Evolutionary conservation across 1,140 invertebrate genomes (phyloP).

Genomic region (Battus philenor): DNA sequence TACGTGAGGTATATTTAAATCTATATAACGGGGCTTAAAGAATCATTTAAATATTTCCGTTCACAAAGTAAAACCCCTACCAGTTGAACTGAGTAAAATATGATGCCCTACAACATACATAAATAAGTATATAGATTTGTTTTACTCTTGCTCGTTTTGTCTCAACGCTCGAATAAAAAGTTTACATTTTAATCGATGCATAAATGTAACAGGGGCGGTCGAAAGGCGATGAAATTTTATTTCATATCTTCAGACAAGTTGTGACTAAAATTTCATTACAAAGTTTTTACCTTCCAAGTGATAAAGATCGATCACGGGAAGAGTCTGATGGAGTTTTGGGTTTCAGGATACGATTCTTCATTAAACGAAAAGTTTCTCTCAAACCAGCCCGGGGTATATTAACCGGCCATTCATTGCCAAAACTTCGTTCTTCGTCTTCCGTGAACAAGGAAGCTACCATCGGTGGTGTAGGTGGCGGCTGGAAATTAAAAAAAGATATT

Average conservation of each 20-base stretch:
- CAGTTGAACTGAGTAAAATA: too few relatives aligned
- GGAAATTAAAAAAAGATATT: too few relatives aligned
- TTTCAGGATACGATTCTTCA: conserved; percentile 42
- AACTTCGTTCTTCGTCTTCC: conserved; percentile 23
- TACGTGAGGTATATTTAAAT: too few relatives aligned
- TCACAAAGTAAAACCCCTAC: too few relatives aligned
- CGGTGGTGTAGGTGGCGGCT: conserved; percentile 2
- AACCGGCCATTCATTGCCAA: conserved; percentile 11
- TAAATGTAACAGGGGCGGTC: too few relatives aligned
- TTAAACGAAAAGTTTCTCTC: conserved; percentile 37
- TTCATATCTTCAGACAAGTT: background rate
- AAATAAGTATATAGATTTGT: too few relatives aligned
- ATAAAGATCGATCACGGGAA: conserved; percentile 15
- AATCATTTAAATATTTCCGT: too few relatives aligned
- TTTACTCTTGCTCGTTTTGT: too few relatives aligned
- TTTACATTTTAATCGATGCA: too few relatives aligned
- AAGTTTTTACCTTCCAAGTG: conserved; percentile 29
- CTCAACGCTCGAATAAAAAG: too few relatives aligned
- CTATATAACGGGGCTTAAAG: too few relatives aligned
- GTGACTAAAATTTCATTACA: conserved; percentile 5
- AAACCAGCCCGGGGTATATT: conserved; percentile 39
- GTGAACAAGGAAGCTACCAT: background rate
- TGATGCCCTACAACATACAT: too few relatives aligned
- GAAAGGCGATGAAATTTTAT: background rate
- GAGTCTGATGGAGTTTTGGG: background rate